These are phyloP conservation scores for Baronia brevicornis DNA, from an alignment of 2,888 invertebrate species.

Conservation along the genomic window DNA sequence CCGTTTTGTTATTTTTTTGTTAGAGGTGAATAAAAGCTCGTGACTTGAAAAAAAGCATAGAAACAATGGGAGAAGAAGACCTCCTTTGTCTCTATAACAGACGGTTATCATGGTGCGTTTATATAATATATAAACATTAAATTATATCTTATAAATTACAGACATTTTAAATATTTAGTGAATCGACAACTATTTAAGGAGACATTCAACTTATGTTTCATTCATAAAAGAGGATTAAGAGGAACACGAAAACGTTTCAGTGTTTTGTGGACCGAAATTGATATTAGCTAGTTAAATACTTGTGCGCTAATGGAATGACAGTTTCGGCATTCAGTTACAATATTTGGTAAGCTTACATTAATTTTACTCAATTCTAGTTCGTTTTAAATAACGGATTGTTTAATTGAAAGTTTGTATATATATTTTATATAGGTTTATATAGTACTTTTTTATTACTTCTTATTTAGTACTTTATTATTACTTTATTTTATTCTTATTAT, in stretches of 20 bases:
- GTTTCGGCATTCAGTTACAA: constrained; percentile 29
- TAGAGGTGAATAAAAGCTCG: constrained; percentile 57
- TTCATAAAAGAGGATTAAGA: no score
- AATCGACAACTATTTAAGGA: constrained; percentile 29
- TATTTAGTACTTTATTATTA: no score
- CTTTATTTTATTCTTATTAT: no score
- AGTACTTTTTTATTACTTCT: no score
- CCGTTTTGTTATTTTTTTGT: constrained; percentile 63
- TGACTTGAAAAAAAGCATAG: constrained; percentile 46
- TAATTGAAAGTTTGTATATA: no score
- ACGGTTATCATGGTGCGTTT: constrained; percentile 33
- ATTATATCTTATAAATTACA: constrained; percentile 22
- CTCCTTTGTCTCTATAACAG: constrained; percentile 36
- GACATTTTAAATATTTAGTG: constrained; percentile 18
- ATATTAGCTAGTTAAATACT: constrained; percentile 37
- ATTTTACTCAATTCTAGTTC: constrained; percentile 8
- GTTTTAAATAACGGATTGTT: no score
- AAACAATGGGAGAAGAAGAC: constrained; percentile 40
- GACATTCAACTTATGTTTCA: no score
- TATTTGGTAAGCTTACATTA: constrained; percentile 34
- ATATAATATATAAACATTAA: constrained; percentile 39
- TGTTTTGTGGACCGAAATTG: constrained; percentile 48
- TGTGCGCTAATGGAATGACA: constrained; percentile 49
- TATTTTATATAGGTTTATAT: no score
- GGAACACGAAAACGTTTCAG: constrained; percentile 45